Conservation (phyloP, 1,140 invertebrate genomes). For the Centruroides sculpturatus region DNA sequence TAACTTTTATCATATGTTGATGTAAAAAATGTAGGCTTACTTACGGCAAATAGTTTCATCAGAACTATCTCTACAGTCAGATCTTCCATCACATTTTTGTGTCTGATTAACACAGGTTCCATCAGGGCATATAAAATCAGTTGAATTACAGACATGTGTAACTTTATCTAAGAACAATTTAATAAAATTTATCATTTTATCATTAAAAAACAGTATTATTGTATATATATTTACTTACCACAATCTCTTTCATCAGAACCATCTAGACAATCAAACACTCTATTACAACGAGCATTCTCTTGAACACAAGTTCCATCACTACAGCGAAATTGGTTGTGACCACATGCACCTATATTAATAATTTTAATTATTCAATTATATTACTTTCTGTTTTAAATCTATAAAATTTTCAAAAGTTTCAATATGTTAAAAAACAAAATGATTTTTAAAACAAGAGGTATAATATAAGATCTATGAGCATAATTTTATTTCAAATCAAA, state of each 20-base stretch:
- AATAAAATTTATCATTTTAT: neutral
- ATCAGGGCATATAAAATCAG: slow-evolving; percentile 19
- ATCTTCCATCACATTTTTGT: slow-evolving; percentile 65
- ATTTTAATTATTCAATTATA: no score
- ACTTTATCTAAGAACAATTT: neutral
- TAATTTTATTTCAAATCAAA: no score
- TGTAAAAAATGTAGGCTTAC: neutral
- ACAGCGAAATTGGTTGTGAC: slow-evolving; percentile 11
- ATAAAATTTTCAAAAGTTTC: no score
- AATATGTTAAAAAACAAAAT: no score
- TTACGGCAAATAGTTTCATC: slow-evolving; percentile 45
- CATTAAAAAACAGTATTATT: neutral
- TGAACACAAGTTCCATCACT: slow-evolving; percentile 12
- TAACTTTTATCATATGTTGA: no score
- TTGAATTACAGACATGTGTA: neutral
- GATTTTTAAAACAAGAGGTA: no score
- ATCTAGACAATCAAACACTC: slow-evolving; percentile 46
- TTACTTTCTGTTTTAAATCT: no score
- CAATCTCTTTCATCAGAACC: slow-evolving; percentile 52
- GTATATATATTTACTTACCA: slow-evolving; percentile 36
- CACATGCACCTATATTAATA: slow-evolving; percentile 3
- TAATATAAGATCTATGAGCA: no score
- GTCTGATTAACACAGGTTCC: slow-evolving; percentile 36
- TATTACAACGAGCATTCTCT: slow-evolving; percentile 13
- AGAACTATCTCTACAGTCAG: slow-evolving; percentile 73